These are phyloP conservation scores for Rhabditoides inermis DNA, from an alignment of 2,888 invertebrate species.

Conservation along the genomic window DNA sequence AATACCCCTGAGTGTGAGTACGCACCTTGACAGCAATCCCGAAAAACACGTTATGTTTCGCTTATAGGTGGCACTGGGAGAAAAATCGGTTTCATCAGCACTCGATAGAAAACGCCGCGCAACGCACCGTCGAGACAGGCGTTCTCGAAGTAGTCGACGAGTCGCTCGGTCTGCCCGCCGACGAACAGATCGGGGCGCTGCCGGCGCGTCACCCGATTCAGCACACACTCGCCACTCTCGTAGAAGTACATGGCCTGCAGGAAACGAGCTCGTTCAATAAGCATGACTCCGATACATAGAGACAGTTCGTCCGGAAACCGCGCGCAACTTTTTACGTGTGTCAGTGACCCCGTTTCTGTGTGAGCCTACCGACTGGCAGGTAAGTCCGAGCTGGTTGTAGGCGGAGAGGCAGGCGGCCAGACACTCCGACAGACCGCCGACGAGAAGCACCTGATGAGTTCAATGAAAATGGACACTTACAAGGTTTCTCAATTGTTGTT, in stretches of 20 bases:
- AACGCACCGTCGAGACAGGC: conserved; percentile 44
- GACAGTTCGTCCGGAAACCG: neutral
- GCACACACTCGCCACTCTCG: conserved; percentile 48
- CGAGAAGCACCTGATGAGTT: conserved; percentile 9
- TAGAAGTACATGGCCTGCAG: conserved; percentile 45
- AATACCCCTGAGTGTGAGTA: too few relatives aligned
- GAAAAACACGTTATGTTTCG: too few relatives aligned
- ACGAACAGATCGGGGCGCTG: conserved; percentile 36
- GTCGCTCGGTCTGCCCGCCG: conserved; percentile 21
- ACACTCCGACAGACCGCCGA: conserved; percentile 42
- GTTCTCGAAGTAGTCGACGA: conserved; percentile 52
- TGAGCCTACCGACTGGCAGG: conserved; percentile 18
- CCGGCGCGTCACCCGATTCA: conserved; percentile 37
- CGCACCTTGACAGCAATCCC: too few relatives aligned
- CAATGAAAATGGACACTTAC: too few relatives aligned
- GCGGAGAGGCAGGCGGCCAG: conserved; percentile 40
- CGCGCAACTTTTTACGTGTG: too few relatives aligned
- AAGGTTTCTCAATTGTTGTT: too few relatives aligned
- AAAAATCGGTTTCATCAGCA: too few relatives aligned
- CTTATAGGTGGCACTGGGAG: too few relatives aligned
- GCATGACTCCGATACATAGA: neutral
- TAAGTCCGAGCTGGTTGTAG: conserved; percentile 13
- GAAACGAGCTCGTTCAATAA: neutral
- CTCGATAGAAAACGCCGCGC: too few relatives aligned
- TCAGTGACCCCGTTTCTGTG: too few relatives aligned